Conservation (phyloP, 2,888 invertebrate species). For the Drosophila nigritarsus region DNA sequence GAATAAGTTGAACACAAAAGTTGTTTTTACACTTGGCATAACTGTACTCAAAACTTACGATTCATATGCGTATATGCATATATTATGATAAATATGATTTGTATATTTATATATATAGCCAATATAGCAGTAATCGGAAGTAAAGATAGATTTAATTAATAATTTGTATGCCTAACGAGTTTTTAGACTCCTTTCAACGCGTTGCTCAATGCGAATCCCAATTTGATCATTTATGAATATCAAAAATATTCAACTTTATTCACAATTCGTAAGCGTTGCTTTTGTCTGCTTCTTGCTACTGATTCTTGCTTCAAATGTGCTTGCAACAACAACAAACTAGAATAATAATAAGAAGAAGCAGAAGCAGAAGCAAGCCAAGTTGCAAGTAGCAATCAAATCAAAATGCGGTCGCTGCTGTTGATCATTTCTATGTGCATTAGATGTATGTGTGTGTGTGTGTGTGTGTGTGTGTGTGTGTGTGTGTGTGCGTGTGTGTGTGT, state of each 20-base stretch:
- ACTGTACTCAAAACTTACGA: background rate
- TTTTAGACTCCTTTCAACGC: too few species aligned
- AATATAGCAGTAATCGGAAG: background rate
- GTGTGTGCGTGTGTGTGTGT: too few species aligned
- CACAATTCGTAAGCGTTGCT: constrained; percentile 5
- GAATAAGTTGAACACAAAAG: background rate
- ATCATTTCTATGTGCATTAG: constrained; percentile 15
- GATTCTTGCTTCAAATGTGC: too few species aligned
- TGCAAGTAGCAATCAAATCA: constrained; percentile 15
- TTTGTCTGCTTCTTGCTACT: background rate
- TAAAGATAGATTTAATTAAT: background rate
- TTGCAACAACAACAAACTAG: constrained; percentile 32
- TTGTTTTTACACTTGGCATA: too few species aligned
- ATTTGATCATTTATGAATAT: background rate
- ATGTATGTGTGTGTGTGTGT: constrained; percentile 4
- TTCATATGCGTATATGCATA: background rate
- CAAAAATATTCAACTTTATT: background rate
- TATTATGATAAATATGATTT: background rate
- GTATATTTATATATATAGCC: background rate
- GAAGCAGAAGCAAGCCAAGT: constrained; percentile 6
- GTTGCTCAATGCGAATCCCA: too few species aligned
- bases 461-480: background rate
- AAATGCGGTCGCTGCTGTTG: constrained; percentile 40
- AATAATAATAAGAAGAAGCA: constrained; percentile 11
- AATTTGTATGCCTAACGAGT: too few species aligned